These are phyloP conservation scores for Saturnia japonica DNA, from an alignment of 2,888 invertebrate genomes.

Conservation along the genomic window DNA sequence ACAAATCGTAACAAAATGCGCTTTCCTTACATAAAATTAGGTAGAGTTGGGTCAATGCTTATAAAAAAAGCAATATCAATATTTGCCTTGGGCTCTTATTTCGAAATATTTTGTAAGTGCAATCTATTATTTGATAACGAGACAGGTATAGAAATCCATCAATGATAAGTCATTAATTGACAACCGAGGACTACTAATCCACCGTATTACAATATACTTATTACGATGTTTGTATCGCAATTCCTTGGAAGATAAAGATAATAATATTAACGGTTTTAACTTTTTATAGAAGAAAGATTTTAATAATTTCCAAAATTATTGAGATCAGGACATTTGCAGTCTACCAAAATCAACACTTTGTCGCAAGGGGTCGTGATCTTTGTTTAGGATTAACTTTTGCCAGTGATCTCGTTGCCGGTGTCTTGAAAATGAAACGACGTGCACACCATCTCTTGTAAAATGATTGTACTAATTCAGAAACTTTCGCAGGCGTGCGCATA, in stretches of 20 bases:
- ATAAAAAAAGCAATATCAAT: neutral
- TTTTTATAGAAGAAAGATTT: neutral
- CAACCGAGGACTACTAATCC: neutral
- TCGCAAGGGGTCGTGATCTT: no score
- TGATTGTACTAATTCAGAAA: no score
- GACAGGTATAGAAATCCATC: slow-evolving; percentile 6
- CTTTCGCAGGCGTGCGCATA: no score
- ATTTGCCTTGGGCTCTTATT: neutral
- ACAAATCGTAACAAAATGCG: no score
- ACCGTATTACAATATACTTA: neutral
- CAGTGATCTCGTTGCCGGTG: no score
- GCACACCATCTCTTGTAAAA: no score
- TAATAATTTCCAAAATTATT: neutral
- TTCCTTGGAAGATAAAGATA: neutral
- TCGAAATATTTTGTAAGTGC: neutral
- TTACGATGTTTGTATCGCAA: neutral
- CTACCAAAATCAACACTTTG: no score
- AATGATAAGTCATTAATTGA: slow-evolving; percentile 5
- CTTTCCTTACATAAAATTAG: no score
- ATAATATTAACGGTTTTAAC: neutral
- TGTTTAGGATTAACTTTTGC: no score
- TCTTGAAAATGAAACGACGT: no score
- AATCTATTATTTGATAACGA: neutral
- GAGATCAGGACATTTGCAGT: no score
- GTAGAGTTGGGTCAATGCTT: neutral